Evolutionary conservation across 2,113 vertebrate species (phyloP).

Genomic region (Gnathonemus echidnorhynchus): DNA sequence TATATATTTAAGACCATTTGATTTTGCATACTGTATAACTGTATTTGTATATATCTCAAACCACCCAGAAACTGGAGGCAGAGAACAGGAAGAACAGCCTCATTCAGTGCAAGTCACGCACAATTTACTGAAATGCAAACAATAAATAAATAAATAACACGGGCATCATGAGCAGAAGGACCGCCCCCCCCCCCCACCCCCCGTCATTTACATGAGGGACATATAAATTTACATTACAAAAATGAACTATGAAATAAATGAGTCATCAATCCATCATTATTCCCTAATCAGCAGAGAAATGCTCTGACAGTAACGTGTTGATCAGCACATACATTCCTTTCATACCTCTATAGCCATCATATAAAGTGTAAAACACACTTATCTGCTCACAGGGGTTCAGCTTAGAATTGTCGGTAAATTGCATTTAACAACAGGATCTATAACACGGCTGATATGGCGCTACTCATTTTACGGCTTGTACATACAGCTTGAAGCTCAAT

Average conservation of each 20-base stretch:
- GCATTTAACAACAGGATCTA: neutral
- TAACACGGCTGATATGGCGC: neutral
- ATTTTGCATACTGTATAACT: neutral
- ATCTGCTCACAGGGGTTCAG: neutral
- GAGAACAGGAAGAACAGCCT: neutral
- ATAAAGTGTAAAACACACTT: neutral
- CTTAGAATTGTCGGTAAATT: neutral
- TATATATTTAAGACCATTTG: neutral
- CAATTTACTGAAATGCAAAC: neutral
- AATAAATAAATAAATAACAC: neutral
- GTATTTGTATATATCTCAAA: neutral
- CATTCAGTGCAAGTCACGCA: neutral
- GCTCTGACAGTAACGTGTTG: neutral
- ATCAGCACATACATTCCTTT: neutral
- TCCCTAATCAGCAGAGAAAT: neutral
- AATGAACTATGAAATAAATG: neutral
- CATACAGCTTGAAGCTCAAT: conserved; percentile 5
- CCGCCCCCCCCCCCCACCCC: neutral
- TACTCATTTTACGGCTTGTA: neutral
- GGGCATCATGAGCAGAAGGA: neutral
- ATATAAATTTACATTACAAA: neutral
- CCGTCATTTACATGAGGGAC: neutral
- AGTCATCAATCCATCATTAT: neutral
- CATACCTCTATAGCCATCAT: neutral
- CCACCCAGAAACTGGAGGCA: neutral